A percentile compares a stretch with the other conserved stretches of the same genome.
phyloP scores from a whole-genome alignment of 2,113 vertebrate species.

The Actenoides hombroni region DNA sequence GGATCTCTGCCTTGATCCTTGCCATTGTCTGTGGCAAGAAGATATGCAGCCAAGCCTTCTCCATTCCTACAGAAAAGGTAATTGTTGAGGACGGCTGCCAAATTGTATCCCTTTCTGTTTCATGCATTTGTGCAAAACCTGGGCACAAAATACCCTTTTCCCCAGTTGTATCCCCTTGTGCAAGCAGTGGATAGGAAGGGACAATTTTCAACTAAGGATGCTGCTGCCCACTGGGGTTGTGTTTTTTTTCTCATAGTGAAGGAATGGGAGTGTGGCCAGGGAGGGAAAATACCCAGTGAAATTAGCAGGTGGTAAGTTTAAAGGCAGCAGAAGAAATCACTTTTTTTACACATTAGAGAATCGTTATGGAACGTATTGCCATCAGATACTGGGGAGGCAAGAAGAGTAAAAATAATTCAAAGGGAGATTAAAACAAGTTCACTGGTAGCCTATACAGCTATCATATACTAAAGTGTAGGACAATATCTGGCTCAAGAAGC shows the following conservation, averaged over 20 bases:
- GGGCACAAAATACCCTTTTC: background rate
- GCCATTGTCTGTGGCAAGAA: background rate
- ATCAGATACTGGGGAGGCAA: background rate
- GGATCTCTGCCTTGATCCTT: background rate
- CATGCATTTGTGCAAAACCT: background rate
- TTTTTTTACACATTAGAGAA: background rate
- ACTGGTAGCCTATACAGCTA: constrained; percentile 4
- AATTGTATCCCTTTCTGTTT: background rate
- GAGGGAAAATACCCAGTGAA: background rate
- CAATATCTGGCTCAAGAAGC: constrained; percentile 30
- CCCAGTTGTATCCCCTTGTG: background rate
- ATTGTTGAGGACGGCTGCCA: background rate
- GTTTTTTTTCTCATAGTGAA: background rate
- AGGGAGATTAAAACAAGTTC: constrained; percentile 1
- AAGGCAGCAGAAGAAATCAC: background rate
- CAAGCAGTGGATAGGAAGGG: background rate
- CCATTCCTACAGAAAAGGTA: background rate
- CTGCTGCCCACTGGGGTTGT: background rate
- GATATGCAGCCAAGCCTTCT: background rate
- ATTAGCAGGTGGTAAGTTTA: background rate
- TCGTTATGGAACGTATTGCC: background rate
- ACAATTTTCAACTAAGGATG: background rate
- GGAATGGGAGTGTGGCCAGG: background rate
- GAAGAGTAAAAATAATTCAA: constrained; percentile 7
- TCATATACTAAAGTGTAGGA: background rate